Base-by-base conservation (phyloP, 2,888 invertebrate genomes). In the Xestia rhomboidea region DNA sequence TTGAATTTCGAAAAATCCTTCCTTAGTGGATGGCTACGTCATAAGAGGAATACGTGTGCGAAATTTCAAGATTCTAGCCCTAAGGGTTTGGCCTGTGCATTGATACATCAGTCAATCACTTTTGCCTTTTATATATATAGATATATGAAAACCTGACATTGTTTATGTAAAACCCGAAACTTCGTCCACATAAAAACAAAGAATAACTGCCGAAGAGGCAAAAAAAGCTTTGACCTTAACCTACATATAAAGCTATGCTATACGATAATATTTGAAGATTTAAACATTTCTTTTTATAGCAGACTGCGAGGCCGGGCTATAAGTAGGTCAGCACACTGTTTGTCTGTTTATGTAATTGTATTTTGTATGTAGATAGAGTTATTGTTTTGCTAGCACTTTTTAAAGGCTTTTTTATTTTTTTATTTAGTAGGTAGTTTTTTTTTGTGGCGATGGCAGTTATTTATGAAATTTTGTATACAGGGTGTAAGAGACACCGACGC, bases 251-350 rank as follows among this genome's bases (percentile, higher is more conserved):
- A 87, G 91, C 92, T 91, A 86, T 73, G 77, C 88, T 82, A 86
- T 83, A 85, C 79, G 49, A 85, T 90, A 87, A 85, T 82, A 88
- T 86, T 89, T 89, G 89, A 90, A 90, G 84, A 83, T 84, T 80
- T 85, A 82, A 89, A 87, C 74, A 85, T 91, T 95, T 95, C 94
- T 93, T 95, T 95, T 97, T 97, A 96, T 97, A 98, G 98, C 97
- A 98, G 98, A 97, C 98, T 98, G 92, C 98, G 98, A 96, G 98
- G 98, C 97, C 98, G 98, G 97, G 97, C 97, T 96, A 96, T 98
- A 95, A 97, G 97, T 98, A 98, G 98, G 98, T 98, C 97, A 98
- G 97, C 97, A 97, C 96, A 84, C 44, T 82, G 79, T 87, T 92
- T 91, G 86, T 90, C 87, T 92, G 85, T 93, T 84, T 94, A 92